Evolutionary conservation across 2,113 vertebrate species (phyloP).

Genomic region (Ibidorhyncha struthersii): DNA sequence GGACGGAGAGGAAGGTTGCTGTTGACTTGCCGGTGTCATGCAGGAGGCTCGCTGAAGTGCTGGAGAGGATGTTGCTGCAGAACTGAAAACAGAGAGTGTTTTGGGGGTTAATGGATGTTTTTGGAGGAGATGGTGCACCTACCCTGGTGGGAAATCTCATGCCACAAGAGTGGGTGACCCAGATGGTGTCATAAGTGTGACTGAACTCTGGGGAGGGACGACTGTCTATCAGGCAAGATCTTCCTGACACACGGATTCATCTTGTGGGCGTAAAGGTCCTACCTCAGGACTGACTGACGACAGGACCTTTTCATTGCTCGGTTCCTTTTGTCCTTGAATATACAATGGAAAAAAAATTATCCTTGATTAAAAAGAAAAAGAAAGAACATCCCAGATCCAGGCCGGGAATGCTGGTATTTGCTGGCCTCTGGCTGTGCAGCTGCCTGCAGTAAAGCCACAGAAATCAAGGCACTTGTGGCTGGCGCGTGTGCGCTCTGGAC

Average conservation of each 20-base stretch:
- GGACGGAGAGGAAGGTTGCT: not conserved
- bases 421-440: not conserved
- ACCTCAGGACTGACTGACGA: not conserved
- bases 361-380: not conserved
- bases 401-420: not conserved
- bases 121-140: not conserved
- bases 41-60: not conserved
- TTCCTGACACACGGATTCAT: not conserved
- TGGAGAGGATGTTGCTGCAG: not conserved
- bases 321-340: not conserved
- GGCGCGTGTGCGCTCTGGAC: fast-evolving
- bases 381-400: not conserved
- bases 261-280: not conserved
- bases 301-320: not conserved
- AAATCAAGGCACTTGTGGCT: not conserved
- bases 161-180: not conserved
- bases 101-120: not conserved
- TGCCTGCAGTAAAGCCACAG: not conserved
- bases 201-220: not conserved
- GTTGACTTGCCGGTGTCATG: not conserved
- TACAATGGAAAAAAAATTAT: not conserved
- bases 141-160: not conserved
- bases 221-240: not conserved
- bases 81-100: not conserved
- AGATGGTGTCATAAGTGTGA: not conserved